Conservation (phyloP, 2,888 invertebrate genomes). For the Zaprionus obscuricornis region DNA sequence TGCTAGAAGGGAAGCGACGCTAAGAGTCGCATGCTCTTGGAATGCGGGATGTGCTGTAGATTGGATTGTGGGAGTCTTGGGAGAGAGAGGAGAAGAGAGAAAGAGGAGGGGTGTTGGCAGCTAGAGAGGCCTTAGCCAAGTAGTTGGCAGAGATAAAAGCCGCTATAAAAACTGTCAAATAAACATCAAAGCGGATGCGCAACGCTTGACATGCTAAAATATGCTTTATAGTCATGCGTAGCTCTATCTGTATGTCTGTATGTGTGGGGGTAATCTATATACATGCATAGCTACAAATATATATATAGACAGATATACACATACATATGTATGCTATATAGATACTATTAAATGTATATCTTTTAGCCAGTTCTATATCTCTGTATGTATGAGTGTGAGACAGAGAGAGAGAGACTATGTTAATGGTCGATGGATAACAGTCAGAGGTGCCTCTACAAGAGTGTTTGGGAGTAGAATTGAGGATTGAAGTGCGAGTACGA, state of each 20-base stretch:
- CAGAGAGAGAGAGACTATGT: conserved; percentile 11
- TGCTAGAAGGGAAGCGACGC: too few species aligned
- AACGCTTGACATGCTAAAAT: conserved; percentile 80
- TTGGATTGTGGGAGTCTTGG: not conserved
- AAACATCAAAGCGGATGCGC: conserved; percentile 81
- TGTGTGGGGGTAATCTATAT: conserved; percentile 27
- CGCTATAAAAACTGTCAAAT: conserved; percentile 80
- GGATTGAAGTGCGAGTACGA: too few species aligned
- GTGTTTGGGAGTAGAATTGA: too few species aligned
- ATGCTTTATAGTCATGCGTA: conserved; percentile 73
- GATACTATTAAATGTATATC: not conserved
- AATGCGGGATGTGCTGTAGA: too few species aligned
- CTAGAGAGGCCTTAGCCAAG: conserved; percentile 48
- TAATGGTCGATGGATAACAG: conserved; percentile 44
- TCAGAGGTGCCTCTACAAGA: conserved; percentile 25
- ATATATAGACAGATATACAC: too few species aligned
- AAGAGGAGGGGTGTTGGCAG: not conserved
- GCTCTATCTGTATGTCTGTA: conserved; percentile 34
- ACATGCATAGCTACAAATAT: too few species aligned
- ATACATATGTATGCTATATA: too few species aligned
- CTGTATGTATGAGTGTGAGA: conserved; percentile 21
- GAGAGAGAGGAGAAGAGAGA: not conserved
- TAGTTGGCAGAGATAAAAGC: conserved; percentile 78
- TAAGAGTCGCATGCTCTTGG: too few species aligned
- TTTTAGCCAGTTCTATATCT: too few species aligned